Percentiles rank a stretch among this genome's conserved stretches.
phyloP scores from a whole-genome alignment of 1,140 invertebrate genomes.

The Bombus pyrosoma region DNA sequence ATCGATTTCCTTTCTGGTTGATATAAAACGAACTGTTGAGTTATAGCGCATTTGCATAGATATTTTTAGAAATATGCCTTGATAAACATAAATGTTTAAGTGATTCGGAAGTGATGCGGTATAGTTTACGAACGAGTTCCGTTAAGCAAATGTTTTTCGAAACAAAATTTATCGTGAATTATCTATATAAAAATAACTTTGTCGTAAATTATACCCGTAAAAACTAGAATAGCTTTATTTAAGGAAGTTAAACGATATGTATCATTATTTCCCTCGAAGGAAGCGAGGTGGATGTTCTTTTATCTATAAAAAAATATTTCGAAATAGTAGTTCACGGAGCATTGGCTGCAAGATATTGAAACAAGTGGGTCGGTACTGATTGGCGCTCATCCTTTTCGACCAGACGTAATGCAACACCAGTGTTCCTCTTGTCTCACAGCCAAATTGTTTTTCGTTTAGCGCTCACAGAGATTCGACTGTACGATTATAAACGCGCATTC shows the following conservation, averaged over 20 bases:
- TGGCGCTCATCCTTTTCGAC: slow-evolving; percentile 45
- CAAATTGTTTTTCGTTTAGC: slow-evolving; percentile 62
- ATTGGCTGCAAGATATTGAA: slow-evolving; percentile 31
- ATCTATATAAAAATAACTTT: neutral
- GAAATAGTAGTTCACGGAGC: slow-evolving; percentile 38
- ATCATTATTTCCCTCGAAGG: neutral
- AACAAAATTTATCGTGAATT: neutral
- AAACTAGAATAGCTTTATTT: neutral
- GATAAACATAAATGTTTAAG: neutral
- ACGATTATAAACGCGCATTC: slow-evolving; percentile 12
- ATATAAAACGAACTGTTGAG: neutral
- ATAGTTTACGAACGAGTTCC: neutral
- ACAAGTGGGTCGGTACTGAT: slow-evolving; percentile 65
- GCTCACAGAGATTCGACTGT: slow-evolving; percentile 37
- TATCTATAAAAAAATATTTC: slow-evolving; percentile 39
- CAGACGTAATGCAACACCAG: slow-evolving; percentile 69
- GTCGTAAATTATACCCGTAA: neutral
- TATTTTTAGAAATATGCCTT: neutral
- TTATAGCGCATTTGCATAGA: neutral
- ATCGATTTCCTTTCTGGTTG: neutral
- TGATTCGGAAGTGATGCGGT: neutral
- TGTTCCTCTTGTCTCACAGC: slow-evolving; percentile 66
- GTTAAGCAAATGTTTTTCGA: neutral
- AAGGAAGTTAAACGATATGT: neutral
- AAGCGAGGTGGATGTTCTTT: slow-evolving; percentile 14